Evolutionary conservation across 2,797 vertebrate species (phyloP).

Genomic region (Acanthornis magna): DNA sequence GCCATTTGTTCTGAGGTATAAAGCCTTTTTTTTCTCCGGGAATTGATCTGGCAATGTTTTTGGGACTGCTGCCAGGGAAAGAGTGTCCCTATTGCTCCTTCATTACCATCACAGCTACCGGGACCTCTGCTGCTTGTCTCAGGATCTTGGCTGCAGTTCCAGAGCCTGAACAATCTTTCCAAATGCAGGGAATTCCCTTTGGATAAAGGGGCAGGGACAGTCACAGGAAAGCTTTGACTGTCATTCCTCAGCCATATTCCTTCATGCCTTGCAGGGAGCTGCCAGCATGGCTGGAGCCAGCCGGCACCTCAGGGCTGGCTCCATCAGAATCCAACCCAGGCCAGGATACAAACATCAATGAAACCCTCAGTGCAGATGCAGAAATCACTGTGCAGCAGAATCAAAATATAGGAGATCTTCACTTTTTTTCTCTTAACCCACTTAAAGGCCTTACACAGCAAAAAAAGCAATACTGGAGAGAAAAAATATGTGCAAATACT

Average conservation of each 20-base stretch:
- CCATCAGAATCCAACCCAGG: background rate
- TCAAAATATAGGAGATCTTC: background rate
- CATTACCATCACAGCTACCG: background rate
- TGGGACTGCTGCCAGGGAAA: background rate
- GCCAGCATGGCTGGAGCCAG: background rate
- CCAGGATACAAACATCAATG: background rate
- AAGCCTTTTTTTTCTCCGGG: background rate
- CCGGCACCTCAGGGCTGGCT: accelerated
- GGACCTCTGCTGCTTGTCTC: background rate
- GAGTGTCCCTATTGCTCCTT: background rate
- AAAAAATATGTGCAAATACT: background rate
- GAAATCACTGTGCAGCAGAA: background rate
- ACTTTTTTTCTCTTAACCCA: background rate
- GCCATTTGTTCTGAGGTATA: background rate
- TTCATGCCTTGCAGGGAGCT: background rate
- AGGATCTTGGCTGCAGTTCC: slow-evolving; percentile 11
- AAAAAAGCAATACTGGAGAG: background rate
- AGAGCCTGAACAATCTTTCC: background rate
- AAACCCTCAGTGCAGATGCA: background rate
- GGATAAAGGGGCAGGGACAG: background rate
- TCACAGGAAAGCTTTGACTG: background rate
- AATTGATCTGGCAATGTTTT: background rate
- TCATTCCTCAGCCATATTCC: background rate
- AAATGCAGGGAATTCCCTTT: slow-evolving; percentile 42
- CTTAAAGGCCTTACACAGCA: background rate